Evolutionary conservation across 2,888 invertebrate species (phyloP).

Genomic region (Achlya flavicornis): DNA sequence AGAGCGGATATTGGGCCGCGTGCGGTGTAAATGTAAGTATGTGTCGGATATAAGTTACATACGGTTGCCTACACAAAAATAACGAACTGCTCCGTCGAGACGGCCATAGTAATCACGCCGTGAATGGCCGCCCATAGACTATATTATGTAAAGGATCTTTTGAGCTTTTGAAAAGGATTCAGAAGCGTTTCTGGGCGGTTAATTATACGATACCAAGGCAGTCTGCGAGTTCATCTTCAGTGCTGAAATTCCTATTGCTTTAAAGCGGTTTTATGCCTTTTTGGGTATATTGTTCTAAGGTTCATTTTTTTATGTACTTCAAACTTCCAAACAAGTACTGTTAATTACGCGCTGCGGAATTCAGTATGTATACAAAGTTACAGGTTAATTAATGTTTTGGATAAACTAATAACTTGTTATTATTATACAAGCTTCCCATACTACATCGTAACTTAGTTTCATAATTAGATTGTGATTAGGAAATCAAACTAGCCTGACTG

Average conservation of each 20-base stretch:
- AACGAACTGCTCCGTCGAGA: slow-evolving; percentile 74
- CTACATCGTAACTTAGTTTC: not conserved
- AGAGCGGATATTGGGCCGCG: slow-evolving; percentile 38
- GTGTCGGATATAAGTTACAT: slow-evolving; percentile 63
- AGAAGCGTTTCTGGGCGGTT: slow-evolving; percentile 67
- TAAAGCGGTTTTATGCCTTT: slow-evolving; percentile 48
- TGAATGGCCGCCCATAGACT: slow-evolving; percentile 70
- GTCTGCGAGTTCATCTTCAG: slow-evolving; percentile 54
- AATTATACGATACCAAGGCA: slow-evolving; percentile 65
- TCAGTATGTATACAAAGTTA: not conserved
- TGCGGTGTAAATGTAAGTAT: slow-evolving; percentile 40
- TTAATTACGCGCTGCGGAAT: not conserved
- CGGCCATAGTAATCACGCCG: slow-evolving; percentile 68
- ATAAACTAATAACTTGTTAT: not conserved
- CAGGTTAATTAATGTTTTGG: not conserved
- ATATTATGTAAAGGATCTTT: slow-evolving; percentile 76
- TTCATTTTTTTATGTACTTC: not conserved
- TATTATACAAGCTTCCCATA: not conserved
- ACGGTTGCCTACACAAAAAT: slow-evolving; percentile 83
- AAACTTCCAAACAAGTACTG: not conserved
- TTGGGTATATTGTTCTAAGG: slow-evolving; percentile 15
- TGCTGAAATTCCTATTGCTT: slow-evolving; percentile 44
- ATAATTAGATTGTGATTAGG: not conserved
- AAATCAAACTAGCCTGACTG: not conserved
- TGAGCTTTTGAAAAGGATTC: slow-evolving; percentile 70